Evolutionary conservation across 2,113 vertebrate species (phyloP).

Genomic region (Mystacornis crossleyi): DNA sequence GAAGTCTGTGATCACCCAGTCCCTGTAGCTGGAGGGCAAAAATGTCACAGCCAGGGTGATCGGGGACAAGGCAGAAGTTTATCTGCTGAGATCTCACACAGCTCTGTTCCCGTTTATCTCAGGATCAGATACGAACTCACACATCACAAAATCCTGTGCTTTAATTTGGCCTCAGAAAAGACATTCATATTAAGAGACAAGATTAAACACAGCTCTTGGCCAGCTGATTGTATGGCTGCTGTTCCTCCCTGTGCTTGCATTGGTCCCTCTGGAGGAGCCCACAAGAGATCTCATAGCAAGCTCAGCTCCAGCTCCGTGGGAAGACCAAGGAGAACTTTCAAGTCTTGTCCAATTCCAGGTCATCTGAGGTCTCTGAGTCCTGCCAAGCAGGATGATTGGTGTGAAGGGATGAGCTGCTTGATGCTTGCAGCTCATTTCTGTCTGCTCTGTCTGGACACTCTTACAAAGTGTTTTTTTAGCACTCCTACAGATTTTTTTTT

Average conservation of each 20-base stretch:
- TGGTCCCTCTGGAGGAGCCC: not conserved
- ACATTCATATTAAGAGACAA: not conserved
- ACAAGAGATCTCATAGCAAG: not conserved
- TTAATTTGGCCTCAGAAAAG: slow-evolving; percentile 4
- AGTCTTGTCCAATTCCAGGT: not conserved
- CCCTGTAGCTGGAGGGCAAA: not conserved
- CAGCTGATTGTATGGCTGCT: not conserved
- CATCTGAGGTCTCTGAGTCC: not conserved
- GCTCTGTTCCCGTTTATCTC: not conserved
- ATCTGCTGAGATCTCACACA: not conserved
- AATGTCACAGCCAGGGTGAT: not conserved
- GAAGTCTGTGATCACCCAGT: not conserved
- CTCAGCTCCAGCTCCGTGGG: not conserved
- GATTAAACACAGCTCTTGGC: slow-evolving; percentile 8
- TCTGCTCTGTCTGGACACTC: not conserved
- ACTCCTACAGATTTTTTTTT: not conserved
- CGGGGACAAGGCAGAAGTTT: not conserved
- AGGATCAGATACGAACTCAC: not conserved
- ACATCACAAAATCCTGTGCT: not conserved
- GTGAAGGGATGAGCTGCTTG: not conserved
- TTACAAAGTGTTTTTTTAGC: not conserved
- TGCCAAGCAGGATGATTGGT: not conserved
- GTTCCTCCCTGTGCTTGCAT: not conserved
- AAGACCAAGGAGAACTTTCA: not conserved
- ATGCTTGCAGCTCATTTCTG: not conserved